Conservation (phyloP, 1,140 invertebrate species). For the Trichoplusia ni region DNA sequence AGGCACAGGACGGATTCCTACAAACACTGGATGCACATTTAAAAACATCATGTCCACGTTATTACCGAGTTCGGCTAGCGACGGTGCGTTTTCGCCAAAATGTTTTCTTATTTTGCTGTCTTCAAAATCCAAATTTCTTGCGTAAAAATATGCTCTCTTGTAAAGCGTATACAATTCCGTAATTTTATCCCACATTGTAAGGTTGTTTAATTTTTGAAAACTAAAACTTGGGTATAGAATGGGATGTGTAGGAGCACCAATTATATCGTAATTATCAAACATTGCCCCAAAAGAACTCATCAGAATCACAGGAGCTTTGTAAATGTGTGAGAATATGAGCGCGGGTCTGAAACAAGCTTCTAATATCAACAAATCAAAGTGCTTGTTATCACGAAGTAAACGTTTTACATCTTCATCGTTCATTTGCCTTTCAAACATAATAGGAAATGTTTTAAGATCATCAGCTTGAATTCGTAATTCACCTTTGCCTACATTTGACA, state of each 20-base stretch:
- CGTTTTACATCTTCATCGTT: slow-evolving; percentile 42
- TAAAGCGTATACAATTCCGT: slow-evolving; percentile 35
- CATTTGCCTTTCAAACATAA: slow-evolving; percentile 43
- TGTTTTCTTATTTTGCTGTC: slow-evolving; percentile 53
- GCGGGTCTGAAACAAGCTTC: slow-evolving; percentile 44
- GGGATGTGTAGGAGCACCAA: slow-evolving; percentile 73
- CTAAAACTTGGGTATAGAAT: slow-evolving; percentile 70
- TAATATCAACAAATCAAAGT: slow-evolving; percentile 64
- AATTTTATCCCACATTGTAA: slow-evolving; percentile 54
- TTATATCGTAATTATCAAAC: slow-evolving; percentile 37
- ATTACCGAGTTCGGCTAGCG: slow-evolving; percentile 66
- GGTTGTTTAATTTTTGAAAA: slow-evolving; percentile 42
- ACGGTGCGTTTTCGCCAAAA: slow-evolving; percentile 66
- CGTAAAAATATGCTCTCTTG: background rate
- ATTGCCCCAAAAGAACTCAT: slow-evolving; percentile 48
- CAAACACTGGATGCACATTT: slow-evolving; percentile 75
- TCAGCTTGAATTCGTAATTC: no score
- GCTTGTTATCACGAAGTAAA: no score
- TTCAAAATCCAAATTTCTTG: background rate
- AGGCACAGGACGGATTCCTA: slow-evolving; percentile 69
- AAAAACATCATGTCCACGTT: slow-evolving; percentile 81
- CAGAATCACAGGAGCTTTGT: no score
- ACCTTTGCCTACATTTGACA: no score
- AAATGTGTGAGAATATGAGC: slow-evolving; percentile 58
- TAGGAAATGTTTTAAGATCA: no score